Evolutionary conservation across 2,888 invertebrate genomes (phyloP), one percentile per base, ranked within the genome.

Genomic region (Gortyna flavago): DNA sequence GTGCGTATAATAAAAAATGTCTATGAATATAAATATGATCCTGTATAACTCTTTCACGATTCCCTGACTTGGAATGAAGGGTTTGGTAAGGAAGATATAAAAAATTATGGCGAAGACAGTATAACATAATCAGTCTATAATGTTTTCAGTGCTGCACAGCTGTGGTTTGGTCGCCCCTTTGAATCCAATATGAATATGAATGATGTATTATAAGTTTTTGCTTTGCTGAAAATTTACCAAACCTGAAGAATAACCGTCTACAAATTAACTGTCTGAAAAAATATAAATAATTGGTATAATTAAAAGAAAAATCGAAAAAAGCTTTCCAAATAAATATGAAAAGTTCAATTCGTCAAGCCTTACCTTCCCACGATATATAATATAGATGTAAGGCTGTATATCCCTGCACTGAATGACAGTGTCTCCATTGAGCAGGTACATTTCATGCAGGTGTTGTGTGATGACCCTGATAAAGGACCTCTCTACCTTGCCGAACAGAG

Each of bases 311-410:
- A 29, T n/a, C 35, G 32, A 57, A 57, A 18, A 48, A 38, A 38
- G 21, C 21, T 5, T 35, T 13, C 18, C 29, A 51, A n/a, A 75
- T 41, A 25, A n/a, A 25, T 25, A 38, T n/a, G 1, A 25, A 51
- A 18, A 35, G 18, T 29, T 57, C 9, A 77, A 32, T 38, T 29
- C 9, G 8, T n/a, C 16, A 44, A n/a, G 16, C 7, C 85, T 81
- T 89, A 97, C 97, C 95, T 96, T 96, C 73, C 97, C 97, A 66
- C 93, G 93, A 79, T 97, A 97, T 86, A 97, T 96, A 64, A 97
- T 97, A 81, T 93, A 97, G 64, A 97, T 95, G 59, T 94, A 92
- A 2, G 94, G 92, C 78, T 97, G 96, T 79, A 97, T 92, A 87
- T 97, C 97, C 77, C 94, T 94, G 86, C 93, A 95, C 84, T 96